Percentiles rank a stretch among this genome's conserved stretches.
Evolutionary conservation across 2,113 vertebrate genomes (phyloP).

Genomic region (Hemibates koningsi): DNA sequence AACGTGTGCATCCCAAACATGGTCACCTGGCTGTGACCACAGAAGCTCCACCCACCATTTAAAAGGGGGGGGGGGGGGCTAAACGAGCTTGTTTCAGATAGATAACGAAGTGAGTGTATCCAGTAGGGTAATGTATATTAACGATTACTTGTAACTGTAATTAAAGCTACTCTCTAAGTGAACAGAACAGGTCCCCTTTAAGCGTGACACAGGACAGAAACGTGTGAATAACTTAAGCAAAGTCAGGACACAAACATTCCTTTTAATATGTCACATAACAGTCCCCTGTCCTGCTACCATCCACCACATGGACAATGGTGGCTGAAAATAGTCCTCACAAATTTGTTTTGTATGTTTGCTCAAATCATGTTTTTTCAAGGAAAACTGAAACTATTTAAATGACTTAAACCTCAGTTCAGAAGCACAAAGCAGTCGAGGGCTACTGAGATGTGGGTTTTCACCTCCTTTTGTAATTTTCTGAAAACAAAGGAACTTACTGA

Average conservation of each 20-base stretch:
- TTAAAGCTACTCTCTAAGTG: background rate
- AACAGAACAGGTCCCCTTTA: background rate
- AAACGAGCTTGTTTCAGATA: rapidly evolving
- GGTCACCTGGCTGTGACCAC: background rate
- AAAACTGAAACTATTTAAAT: background rate
- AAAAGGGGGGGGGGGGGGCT: rapidly evolving
- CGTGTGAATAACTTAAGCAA: background rate
- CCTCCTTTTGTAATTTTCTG: background rate
- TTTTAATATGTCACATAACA: background rate
- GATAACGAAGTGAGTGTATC: rapidly evolving
- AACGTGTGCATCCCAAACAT: background rate
- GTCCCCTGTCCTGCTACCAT: background rate
- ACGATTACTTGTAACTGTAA: background rate
- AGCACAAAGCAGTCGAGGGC: background rate
- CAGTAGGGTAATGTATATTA: background rate
- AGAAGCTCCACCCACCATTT: background rate
- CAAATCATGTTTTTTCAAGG: background rate
- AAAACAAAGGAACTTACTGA: background rate
- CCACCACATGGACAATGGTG: background rate
- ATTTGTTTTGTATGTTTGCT: background rate
- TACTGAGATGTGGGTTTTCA: background rate
- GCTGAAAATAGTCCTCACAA: background rate
- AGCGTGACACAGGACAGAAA: background rate
- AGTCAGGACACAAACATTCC: background rate
- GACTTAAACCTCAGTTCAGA: background rate